Conservation (phyloP, 2,888 invertebrate genomes). For the Zhuqinia jingwanae region DNA sequence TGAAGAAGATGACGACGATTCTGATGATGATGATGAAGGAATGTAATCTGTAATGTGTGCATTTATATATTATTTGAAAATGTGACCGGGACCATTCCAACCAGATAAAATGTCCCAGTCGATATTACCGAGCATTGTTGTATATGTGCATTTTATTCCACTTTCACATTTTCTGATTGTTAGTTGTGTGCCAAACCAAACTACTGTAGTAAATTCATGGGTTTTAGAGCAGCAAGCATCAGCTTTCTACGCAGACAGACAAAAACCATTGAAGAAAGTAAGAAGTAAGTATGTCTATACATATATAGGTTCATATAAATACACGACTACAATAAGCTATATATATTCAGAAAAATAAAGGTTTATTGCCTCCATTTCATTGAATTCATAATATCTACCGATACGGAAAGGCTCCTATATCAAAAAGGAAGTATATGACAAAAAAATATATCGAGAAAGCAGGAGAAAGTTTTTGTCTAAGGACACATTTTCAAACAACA, state of each 20-base stretch:
- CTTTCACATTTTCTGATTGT: not conserved
- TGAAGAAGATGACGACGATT: not conserved
- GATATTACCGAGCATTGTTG: not conserved
- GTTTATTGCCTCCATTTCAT: constrained; percentile 25
- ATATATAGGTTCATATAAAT: not conserved
- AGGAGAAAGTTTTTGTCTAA: too few relatives aligned
- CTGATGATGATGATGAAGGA: not conserved
- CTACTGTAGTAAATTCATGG: constrained; percentile 1
- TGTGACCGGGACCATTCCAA: not conserved
- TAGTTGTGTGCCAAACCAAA: not conserved
- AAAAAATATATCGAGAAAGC: not conserved
- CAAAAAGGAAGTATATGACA: not conserved
- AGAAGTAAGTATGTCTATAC: not conserved
- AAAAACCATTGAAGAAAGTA: not conserved
- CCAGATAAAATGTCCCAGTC: not conserved
- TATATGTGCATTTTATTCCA: not conserved
- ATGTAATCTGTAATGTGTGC: not conserved
- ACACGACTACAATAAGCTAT: too few relatives aligned
- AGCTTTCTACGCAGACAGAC: too few relatives aligned
- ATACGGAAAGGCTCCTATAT: not conserved
- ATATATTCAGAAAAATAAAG: too few relatives aligned
- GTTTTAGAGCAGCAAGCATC: too few relatives aligned
- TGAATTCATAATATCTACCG: constrained; percentile 15
- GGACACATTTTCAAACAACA: not conserved
- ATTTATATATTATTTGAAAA: not conserved